Evolutionary conservation across 2,888 invertebrate genomes (phyloP).

Genomic region (Tanytarsus gracilentus): DNA sequence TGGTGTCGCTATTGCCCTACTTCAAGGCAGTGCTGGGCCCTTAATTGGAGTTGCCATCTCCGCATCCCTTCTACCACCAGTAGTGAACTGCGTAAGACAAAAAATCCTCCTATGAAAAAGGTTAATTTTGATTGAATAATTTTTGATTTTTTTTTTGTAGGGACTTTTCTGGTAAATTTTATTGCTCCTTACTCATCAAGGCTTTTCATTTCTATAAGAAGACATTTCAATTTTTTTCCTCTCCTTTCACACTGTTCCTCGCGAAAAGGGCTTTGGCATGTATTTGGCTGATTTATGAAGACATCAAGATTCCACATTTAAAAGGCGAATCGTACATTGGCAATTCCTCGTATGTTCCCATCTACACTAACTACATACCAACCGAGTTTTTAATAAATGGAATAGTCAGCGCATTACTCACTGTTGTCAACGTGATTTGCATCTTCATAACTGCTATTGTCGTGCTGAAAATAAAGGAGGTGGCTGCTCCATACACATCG

Average conservation of each 20-base stretch:
- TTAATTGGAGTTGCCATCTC: slow-evolving; percentile 85
- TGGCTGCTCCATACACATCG: slow-evolving; percentile 69
- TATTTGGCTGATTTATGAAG: slow-evolving; percentile 60
- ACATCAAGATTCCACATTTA: slow-evolving; percentile 57
- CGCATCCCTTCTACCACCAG: slow-evolving; percentile 74
- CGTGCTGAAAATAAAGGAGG: slow-evolving; percentile 75
- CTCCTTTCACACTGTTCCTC: too few relatives aligned
- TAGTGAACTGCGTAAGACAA: slow-evolving; percentile 69
- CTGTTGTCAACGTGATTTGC: slow-evolving; percentile 72
- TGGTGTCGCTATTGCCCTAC: slow-evolving; percentile 74
- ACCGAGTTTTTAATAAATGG: slow-evolving; percentile 70
- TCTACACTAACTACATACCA: slow-evolving; percentile 66
- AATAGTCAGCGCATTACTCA: slow-evolving; percentile 67
- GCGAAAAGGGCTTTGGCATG: slow-evolving; percentile 57
- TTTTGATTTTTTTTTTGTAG: background rate
- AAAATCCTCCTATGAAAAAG: background rate
- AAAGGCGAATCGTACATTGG: slow-evolving; percentile 56
- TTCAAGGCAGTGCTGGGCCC: slow-evolving; percentile 76
- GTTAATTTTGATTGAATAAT: slow-evolving; percentile 5
- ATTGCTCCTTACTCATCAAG: background rate
- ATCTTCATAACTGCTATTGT: slow-evolving; percentile 73
- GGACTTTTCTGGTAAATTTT: slow-evolving; percentile 17
- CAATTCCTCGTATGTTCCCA: slow-evolving; percentile 54
- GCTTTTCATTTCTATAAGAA: background rate
- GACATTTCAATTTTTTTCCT: slow-evolving; percentile 7